Base-by-base conservation (phyloP, 35 echinoderm and acorn worm genomes). In the Apostichopus japonicus region DNA sequence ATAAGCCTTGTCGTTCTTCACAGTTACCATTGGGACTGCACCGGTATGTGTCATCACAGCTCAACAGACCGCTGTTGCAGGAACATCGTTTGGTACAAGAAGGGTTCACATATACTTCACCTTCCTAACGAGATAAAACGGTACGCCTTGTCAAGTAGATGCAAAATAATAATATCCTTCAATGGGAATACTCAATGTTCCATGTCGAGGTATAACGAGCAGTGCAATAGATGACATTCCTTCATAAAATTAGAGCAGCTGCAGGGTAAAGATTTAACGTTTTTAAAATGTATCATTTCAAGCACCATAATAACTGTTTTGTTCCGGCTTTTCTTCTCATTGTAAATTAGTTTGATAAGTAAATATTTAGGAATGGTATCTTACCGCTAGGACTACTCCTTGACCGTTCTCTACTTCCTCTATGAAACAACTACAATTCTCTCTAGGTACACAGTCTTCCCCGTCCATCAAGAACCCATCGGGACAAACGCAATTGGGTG, bases 401-500 rank as follows among this genome's bases (percentile, higher is more conserved):
- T 44, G 33, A 4, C 33, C 33, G 33, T 44, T 44, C 15, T 75
- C 71, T 21, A 19, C 71, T 75, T 75, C 71, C 16, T 19, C 15
- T 21, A 75, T 19, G 17, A 19, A 75, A 75, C 71, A 75, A 23
- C 0, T 19, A 23, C 71, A 75, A 19, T 75, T 23, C 71, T 75
- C 14, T 75, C 17, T 75, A 6, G 71, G 71, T 75, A 75, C 6
- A 75, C 71, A 75, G 71, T 75, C 71, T 19, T 75, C 71, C 15
- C 71, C 71, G n/a, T 75, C 71, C 16, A 75, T 75, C 71, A 75
- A 23, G 71, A 75, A n/a, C 71, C 71, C 71, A 24, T 75, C 71
- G n/a, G 71, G 71, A 75, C 71, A 75, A 75, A 75, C 71, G n/a
- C 71, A 75, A 19, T 1, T n/a, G 15, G 71, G 71, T 23, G 71